Percentiles rank a stretch among this genome's conserved stretches.
Evolutionary conservation across 2,113 vertebrate species (phyloP).

Genomic region (Etheostoma cragini): DNA sequence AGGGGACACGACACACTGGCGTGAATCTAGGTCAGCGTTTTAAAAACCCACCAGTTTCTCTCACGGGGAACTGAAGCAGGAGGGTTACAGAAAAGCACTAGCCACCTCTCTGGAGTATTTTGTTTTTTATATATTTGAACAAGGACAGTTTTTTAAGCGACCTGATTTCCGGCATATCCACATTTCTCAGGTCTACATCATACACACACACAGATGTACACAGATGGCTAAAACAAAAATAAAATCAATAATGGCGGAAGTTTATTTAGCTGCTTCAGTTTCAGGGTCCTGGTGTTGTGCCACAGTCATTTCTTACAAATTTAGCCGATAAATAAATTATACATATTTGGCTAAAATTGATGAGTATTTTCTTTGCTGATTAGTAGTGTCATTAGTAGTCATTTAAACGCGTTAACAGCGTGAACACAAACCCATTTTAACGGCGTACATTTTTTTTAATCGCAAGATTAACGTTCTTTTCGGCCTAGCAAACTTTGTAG

Average conservation of each 20-base stretch:
- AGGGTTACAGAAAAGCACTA: constrained; percentile 53
- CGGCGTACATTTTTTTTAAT: too few species aligned
- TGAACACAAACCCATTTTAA: too few species aligned
- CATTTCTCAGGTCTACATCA: constrained; percentile 24
- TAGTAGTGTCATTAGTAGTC: too few species aligned
- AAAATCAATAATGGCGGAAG: background rate
- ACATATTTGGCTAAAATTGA: too few species aligned
- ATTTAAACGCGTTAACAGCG: too few species aligned
- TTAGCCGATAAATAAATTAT: too few species aligned
- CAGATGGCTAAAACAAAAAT: background rate
- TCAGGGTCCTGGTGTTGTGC: background rate
- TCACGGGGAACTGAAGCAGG: constrained; percentile 56
- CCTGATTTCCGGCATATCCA: constrained; percentile 68
- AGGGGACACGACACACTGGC: background rate
- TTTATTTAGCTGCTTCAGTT: background rate
- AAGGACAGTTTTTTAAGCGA: constrained; percentile 67
- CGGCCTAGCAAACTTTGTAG: too few species aligned
- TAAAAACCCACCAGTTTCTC: constrained; percentile 57
- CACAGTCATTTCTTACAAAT: too few species aligned
- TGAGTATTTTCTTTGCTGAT: background rate
- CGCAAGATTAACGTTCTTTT: too few species aligned
- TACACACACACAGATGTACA: too few species aligned
- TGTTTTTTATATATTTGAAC: constrained; percentile 57
- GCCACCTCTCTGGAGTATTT: constrained; percentile 58
- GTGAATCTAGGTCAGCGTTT: constrained; percentile 81